Evolutionary conservation across 2,888 invertebrate genomes (phyloP).

Genomic region (Carabus problematicus): DNA sequence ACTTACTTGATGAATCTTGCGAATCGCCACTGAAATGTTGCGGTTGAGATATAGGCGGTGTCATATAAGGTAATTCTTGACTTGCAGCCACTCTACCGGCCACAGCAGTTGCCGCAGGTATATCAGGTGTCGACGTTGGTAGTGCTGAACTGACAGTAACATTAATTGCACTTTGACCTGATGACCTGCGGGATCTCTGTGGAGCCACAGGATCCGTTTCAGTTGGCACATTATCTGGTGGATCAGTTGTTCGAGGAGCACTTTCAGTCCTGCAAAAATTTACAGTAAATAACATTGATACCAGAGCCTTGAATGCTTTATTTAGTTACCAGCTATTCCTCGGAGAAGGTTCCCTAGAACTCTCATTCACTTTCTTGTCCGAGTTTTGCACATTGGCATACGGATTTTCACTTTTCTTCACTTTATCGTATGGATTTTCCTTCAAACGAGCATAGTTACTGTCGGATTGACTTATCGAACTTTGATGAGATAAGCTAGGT

Average conservation of each 20-base stretch:
- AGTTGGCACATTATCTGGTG: slow-evolving; percentile 48
- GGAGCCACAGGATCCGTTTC: slow-evolving; percentile 60
- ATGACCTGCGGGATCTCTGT: slow-evolving; percentile 61
- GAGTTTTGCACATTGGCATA: slow-evolving; percentile 75
- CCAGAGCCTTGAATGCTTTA: not conserved
- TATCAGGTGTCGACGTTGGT: slow-evolving; percentile 61
- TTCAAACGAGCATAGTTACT: slow-evolving; percentile 73
- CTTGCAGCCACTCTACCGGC: slow-evolving; percentile 86
- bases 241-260: slow-evolving; percentile 51
- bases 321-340: slow-evolving; percentile 29
- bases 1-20: slow-evolving; percentile 83
- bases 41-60: slow-evolving; percentile 72
- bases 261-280: slow-evolving; percentile 49
- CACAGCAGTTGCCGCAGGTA: slow-evolving; percentile 87
- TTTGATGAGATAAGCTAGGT: slow-evolving; percentile 67
- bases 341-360: slow-evolving; percentile 48
- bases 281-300: slow-evolving; percentile 18
- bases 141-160: slow-evolving; percentile 43
- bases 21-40: slow-evolving; percentile 89
- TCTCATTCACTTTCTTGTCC: slow-evolving; percentile 48
- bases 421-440: slow-evolving; percentile 71
- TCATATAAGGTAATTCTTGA: slow-evolving; percentile 89
- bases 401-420: slow-evolving; percentile 66
- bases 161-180: slow-evolving; percentile 59
- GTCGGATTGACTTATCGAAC: slow-evolving; percentile 65